These are phyloP conservation scores for Hirundo rustica DNA, from an alignment of 2,797 vertebrate species.

Conservation along the genomic window DNA sequence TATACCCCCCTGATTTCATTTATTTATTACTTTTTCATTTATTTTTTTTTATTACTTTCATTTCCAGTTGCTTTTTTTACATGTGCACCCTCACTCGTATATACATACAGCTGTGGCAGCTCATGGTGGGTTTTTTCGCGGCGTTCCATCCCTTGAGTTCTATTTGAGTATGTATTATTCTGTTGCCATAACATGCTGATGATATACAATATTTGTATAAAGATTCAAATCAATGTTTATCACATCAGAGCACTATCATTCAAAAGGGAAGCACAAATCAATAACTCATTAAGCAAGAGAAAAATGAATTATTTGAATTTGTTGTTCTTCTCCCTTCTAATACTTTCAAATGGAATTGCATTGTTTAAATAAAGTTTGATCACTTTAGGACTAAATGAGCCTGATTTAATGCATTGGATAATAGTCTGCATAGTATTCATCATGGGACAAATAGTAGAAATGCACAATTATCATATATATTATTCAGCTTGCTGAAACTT, in stretches of 20 bases:
- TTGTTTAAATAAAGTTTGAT: constrained; percentile 16
- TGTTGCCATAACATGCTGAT: background rate
- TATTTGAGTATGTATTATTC: background rate
- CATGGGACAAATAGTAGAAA: background rate
- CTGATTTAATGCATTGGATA: background rate
- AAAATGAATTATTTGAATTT: background rate
- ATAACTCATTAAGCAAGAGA: constrained; percentile 45
- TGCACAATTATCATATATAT: background rate
- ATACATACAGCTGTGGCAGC: background rate
- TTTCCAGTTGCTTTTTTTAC: background rate
- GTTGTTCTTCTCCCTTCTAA: background rate
- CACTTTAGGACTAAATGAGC: background rate
- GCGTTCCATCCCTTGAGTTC: background rate
- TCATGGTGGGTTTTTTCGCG: background rate
- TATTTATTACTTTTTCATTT: background rate
- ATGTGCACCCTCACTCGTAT: background rate
- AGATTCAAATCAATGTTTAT: constrained; percentile 36
- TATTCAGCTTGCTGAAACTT: background rate
- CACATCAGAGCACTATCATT: background rate
- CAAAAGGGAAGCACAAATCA: constrained; percentile 19
- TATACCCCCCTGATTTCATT: background rate
- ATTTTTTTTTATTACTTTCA: background rate
- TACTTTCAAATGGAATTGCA: background rate
- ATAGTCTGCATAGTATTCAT: background rate
- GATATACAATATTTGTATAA: constrained; percentile 26